Base-by-base conservation (phyloP, 2,113 vertebrate species). In the Rhinogobius similis region DNA sequence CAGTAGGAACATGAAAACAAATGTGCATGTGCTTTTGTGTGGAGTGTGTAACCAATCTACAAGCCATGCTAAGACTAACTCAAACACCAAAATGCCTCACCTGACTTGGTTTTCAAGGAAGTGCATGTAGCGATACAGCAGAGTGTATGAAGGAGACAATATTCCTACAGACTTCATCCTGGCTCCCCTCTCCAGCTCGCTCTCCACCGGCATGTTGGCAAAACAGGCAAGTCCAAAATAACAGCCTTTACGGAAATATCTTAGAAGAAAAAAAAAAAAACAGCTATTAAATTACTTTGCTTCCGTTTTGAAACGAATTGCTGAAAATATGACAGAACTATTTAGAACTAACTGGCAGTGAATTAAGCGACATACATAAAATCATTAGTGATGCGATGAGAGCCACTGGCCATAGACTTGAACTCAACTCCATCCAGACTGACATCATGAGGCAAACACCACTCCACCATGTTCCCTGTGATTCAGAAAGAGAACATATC, bases 81-180 rank as follows among this genome's bases (percentile, higher is more conserved):
- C 16, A 73, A 3, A 55, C 5, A 50, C 36, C 20, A 36, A 13
- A 48, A 58, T 0, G 43, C 21, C 95, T 74, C 74, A 98, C 98
- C 96, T 94, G 86, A 99, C 98, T 92, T 99, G 98, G 83, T 98
- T 99, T 93, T 99, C 98, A 90, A 99, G 84, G 90, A 99, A 99
- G 90, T 98, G 96, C 98, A 99, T 99, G 89, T 99, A 97, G 41
- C 97, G 94, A 76, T 99, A 99, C 0, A 99, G 94, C 75, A 99
- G 90, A 0, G 98, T 99, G 86, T 99, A 99, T 61, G 96, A 99
- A 0, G 97, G 97, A 13, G 95, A 98, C 36, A 99, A 94, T 68
- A 99, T 96, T 48, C 98, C 98, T 84, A 99, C 98, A 0, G 98
- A 99, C 88, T 99, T 99, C 97, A 99, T 99, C 48, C 97, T 93